Evolutionary conservation across 2,888 invertebrate genomes (phyloP), one percentile per base, ranked within the genome.

Genomic region (Nipponacmea schrenckii): DNA sequence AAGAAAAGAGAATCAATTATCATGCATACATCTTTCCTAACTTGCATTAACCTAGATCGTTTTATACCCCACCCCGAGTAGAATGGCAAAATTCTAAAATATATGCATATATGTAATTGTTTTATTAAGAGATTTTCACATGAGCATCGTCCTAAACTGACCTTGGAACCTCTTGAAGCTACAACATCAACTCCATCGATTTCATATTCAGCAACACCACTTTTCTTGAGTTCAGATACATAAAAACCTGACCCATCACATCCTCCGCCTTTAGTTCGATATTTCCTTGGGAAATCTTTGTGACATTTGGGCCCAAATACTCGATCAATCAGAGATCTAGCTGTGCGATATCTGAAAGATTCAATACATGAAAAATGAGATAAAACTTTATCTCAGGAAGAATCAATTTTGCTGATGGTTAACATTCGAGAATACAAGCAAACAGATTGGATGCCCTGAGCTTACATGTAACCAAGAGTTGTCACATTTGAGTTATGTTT

Each of bases 241-340:
- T 79, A 83, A 46, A 77, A 75, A 1, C 83, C 83, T 20, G 70
- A 69, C 0, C 79, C 78, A 10, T 17, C 39, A 69, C 83, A 83
- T 0, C 69, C 73, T 12, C 67, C 74, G 12, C 76, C 79, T 15
- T 73, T 72, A 27, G 72, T 27, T 27, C 83, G 71, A 4, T 65
- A 68, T 12, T 50, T 73, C 27, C 75, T 72, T 12, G 83, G 84
- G 62, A 83, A 84, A 15, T 72, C 66, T 50, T 75, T 76, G 76
- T 83, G 81, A n/a, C 73, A 77, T 69, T 79, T 81, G 7, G 82
- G 79, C 45, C 84, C 84, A 74, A 83, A 84, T 56, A 84, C 74
- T 20, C 68, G 65, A 65, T 81, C 79, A 14, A 83, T 74, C n/a
- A 79, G 67, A 3, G 78, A 74, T 64, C 79, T 70, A 2, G 79